These are phyloP conservation scores for Callocephalon fimbriatum DNA, from an alignment of 2,113 vertebrate genomes.

Conservation along the genomic window DNA sequence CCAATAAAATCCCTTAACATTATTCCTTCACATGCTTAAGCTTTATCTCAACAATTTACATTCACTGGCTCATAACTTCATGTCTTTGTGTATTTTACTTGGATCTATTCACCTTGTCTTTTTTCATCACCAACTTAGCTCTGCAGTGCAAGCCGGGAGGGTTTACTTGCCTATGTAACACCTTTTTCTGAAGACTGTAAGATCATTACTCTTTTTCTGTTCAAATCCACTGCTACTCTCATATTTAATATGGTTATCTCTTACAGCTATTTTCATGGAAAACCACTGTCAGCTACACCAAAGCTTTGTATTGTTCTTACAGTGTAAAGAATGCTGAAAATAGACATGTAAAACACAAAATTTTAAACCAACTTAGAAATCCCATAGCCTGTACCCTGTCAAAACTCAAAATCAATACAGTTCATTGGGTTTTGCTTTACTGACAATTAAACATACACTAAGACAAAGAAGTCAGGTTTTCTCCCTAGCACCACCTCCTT, in stretches of 20 bases:
- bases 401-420: background rate
- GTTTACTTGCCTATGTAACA: background rate
- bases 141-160: background rate
- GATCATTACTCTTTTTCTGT: background rate
- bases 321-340: background rate
- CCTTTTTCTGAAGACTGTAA: background rate
- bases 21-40: background rate
- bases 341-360: background rate
- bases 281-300: background rate
- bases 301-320: background rate
- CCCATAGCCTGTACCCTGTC: background rate
- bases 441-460: background rate
- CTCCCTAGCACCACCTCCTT: background rate
- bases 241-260: accelerated
- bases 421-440: background rate
- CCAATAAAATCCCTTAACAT: background rate
- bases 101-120: background rate
- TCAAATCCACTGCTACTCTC: background rate
- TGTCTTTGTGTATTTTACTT: background rate
- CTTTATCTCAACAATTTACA: background rate
- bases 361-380: background rate
- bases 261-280: background rate
- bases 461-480: background rate
- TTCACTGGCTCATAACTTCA: background rate
- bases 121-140: background rate